Evolutionary conservation across 2,113 vertebrate species (phyloP).

Genomic region (Herpetotheres cachinnans): DNA sequence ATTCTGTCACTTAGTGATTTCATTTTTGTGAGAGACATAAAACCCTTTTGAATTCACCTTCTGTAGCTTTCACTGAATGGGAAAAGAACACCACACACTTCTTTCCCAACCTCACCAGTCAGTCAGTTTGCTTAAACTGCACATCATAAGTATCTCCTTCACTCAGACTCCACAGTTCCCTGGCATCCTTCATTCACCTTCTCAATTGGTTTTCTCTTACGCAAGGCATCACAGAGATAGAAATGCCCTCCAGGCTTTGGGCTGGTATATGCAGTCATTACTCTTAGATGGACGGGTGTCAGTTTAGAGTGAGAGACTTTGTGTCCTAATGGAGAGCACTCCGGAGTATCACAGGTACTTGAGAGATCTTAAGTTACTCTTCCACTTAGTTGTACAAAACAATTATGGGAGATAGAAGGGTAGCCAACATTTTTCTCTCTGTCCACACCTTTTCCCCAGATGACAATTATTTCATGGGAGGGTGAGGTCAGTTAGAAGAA

Average conservation of each 20-base stretch:
- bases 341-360: background rate
- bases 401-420: background rate
- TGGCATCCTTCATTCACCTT: background rate
- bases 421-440: background rate
- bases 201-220: background rate
- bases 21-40: background rate
- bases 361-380: background rate
- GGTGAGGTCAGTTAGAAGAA: background rate
- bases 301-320: background rate
- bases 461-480: background rate
- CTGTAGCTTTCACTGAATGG: background rate
- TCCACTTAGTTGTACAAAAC: background rate
- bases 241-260: background rate
- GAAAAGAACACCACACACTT: background rate
- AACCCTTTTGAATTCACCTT: background rate
- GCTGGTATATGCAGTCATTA: background rate
- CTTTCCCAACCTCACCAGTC: background rate
- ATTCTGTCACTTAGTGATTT: background rate
- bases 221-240: background rate
- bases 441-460: background rate
- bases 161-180: background rate
- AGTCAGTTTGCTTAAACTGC: background rate
- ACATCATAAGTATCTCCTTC: background rate
- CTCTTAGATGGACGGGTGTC: background rate
- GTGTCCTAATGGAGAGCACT: background rate